Evolutionary conservation across 2,888 invertebrate genomes (phyloP).

Genomic region (Phasia obesa): DNA sequence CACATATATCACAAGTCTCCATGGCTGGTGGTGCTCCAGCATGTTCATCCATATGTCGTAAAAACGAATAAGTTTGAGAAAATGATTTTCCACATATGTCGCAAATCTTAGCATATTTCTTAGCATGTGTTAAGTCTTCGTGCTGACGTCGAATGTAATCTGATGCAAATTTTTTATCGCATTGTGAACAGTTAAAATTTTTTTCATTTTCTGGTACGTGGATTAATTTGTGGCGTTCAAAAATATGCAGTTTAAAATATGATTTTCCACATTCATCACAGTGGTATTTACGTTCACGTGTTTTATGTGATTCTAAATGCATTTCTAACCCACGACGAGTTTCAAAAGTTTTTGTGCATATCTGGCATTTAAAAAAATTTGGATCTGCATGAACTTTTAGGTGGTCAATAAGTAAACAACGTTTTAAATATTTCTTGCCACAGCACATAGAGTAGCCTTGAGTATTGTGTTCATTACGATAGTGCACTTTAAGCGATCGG

Average conservation of each 20-base stretch:
- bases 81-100: slow-evolving; percentile 81
- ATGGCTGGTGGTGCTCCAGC: slow-evolving; percentile 74
- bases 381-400: slow-evolving; percentile 79
- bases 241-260: slow-evolving; percentile 75
- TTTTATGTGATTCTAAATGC: slow-evolving; percentile 76
- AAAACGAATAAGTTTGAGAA: slow-evolving; percentile 76
- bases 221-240: slow-evolving; percentile 77
- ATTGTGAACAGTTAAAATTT: slow-evolving; percentile 76
- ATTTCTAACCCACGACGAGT: slow-evolving; percentile 76
- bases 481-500: slow-evolving; percentile 56
- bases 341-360: slow-evolving; percentile 77
- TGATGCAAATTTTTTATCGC: slow-evolving; percentile 71
- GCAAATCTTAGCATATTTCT: slow-evolving; percentile 79
- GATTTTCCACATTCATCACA: slow-evolving; percentile 79
- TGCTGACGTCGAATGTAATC: slow-evolving; percentile 35
- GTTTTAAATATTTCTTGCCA: slow-evolving; percentile 78
- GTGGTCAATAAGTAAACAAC: slow-evolving; percentile 79
- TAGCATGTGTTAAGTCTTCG: slow-evolving; percentile 75
- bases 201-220: slow-evolving; percentile 79
- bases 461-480: slow-evolving; percentile 70
- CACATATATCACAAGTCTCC: slow-evolving; percentile 78
- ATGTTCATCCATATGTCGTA: slow-evolving; percentile 79
- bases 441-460: slow-evolving; percentile 80
- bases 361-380: slow-evolving; percentile 78
- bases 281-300: slow-evolving; percentile 74